Evolutionary conservation across 2,113 vertebrate species (phyloP).

Genomic region (Antechinus stuartii): DNA sequence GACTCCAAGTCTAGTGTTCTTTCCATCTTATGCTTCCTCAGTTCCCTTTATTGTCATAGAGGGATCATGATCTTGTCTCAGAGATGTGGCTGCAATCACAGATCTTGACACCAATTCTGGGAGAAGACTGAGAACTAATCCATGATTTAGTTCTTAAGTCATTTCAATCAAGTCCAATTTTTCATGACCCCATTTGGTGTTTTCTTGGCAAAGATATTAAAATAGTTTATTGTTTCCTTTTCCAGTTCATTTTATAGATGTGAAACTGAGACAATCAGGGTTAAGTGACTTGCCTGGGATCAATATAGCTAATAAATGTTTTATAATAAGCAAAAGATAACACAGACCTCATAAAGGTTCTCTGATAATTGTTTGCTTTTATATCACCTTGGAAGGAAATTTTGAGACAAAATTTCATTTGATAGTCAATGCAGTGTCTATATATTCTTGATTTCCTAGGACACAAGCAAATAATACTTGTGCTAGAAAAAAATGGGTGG

Average conservation of each 20-base stretch:
- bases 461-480: not conserved
- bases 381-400: not conserved
- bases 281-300: not conserved
- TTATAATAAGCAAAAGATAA: constrained; percentile 19
- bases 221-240: not conserved
- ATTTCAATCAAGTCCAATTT: not conserved
- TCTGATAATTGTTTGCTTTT: not conserved
- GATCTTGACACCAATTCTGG: not conserved
- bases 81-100: not conserved
- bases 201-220: not conserved
- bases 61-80: not conserved
- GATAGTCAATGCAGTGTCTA: not conserved
- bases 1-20: not conserved
- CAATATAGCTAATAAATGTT: not conserved
- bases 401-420: not conserved
- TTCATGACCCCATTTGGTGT: not conserved
- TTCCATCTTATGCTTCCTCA: not conserved
- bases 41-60: no score
- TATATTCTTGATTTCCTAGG: not conserved
- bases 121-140: not conserved
- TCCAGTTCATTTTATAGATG: not conserved
- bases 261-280: not conserved
- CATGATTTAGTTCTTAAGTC: not conserved
- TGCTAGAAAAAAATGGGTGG: no score
- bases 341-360: not conserved